Percentiles rank a stretch among this genome's conserved stretches.
phyloP scores from a whole-genome alignment of 1,140 invertebrate genomes.

The Globodera ellingtonae region DNA sequence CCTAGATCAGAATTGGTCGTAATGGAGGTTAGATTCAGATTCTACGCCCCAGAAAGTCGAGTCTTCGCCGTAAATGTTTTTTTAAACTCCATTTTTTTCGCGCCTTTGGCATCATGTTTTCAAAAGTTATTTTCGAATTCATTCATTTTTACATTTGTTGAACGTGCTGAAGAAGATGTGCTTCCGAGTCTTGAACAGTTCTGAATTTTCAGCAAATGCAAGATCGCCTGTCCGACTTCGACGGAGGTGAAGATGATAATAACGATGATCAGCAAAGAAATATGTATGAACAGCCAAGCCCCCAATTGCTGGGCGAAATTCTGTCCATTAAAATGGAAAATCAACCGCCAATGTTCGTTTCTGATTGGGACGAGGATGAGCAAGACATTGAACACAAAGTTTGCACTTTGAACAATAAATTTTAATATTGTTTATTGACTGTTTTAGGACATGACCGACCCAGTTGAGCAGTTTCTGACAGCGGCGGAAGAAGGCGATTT shows the following conservation, averaged over 20 bases:
- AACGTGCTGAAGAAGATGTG: too few species aligned
- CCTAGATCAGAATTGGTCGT: too few species aligned
- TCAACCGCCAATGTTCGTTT: constrained; percentile 60
- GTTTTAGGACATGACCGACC: constrained; percentile 52
- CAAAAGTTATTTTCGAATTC: too few species aligned
- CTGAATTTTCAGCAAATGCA: too few species aligned
- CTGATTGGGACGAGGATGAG: constrained; percentile 60
- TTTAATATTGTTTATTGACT: background rate
- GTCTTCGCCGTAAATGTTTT: too few species aligned
- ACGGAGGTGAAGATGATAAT: background rate
- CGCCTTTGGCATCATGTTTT: too few species aligned
- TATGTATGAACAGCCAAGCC: background rate
- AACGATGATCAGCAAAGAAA: background rate
- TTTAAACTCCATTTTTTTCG: too few species aligned
- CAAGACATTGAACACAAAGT: constrained; percentile 31
- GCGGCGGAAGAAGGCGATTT: constrained; percentile 63
- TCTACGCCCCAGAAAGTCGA: too few species aligned
- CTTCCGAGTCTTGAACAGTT: too few species aligned
- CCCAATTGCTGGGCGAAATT: background rate
- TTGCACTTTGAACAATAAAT: background rate
- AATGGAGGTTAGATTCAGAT: too few species aligned
- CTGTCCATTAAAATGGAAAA: background rate
- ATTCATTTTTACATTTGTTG: too few species aligned
- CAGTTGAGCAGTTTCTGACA: constrained; percentile 58
- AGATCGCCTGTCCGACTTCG: background rate